Percentiles rank a stretch among this genome's conserved stretches.
Conservation (phyloP, 1,140 invertebrate species). For the Penaeus japonicus region DNA sequence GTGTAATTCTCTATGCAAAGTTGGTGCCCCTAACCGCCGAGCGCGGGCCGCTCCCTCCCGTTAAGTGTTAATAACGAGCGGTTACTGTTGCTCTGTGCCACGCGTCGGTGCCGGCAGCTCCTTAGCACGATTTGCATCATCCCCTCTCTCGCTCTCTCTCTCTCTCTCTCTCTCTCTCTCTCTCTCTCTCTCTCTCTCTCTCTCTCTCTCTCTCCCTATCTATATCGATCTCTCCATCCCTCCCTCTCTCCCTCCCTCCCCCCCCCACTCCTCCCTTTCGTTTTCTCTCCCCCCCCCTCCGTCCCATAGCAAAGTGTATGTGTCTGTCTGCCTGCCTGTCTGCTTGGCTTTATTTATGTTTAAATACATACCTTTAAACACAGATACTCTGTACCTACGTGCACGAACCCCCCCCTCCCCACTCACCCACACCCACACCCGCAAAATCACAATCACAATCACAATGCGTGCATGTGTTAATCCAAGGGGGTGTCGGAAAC, state of each 20-base stretch:
- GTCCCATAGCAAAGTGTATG: background rate
- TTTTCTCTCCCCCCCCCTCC: background rate
- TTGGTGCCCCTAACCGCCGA: background rate
- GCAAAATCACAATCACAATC: too few species aligned
- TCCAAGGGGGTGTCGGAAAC: too few species aligned
- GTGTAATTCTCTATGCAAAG: constrained; percentile 45
- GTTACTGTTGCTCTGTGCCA: background rate
- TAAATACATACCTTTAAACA: too few species aligned
- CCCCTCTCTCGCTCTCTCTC: background rate
- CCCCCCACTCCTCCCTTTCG: background rate
- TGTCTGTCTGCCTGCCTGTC: background rate
- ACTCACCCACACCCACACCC: background rate
- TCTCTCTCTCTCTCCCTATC: background rate
- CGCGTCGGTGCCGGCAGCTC: background rate
- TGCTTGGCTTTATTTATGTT: background rate
- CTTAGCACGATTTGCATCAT: background rate
- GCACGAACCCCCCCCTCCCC: background rate
- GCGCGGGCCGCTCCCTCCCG: too few species aligned
- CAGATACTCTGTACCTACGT: too few species aligned
- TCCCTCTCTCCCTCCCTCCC: background rate
- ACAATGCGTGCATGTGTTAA: too few species aligned
- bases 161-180: background rate
- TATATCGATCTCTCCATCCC: background rate
- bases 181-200: background rate
- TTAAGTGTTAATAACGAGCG: too few species aligned